Base-by-base conservation (phyloP, 30 jellyfish, hydroid and myxozoan genomes). In the Aurelia aurita region DNA sequence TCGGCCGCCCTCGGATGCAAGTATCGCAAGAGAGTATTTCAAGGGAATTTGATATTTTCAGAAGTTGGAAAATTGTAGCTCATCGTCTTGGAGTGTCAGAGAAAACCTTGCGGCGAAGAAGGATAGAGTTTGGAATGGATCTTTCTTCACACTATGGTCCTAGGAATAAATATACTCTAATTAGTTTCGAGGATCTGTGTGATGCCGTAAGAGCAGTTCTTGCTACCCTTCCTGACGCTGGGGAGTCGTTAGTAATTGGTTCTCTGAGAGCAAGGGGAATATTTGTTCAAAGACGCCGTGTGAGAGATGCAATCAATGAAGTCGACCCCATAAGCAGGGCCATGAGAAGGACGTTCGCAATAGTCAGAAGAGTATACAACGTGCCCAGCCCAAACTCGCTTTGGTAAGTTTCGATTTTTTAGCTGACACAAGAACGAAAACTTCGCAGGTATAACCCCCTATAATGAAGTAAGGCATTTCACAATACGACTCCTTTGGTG, bases 321-420 rank as follows among this genome's bases (percentile, higher is more conserved):
- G 85, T 77, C 5, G 89, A 77, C 53, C 89, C 89, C 10, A 34
- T 77, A 21, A 61, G 86, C 64, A 32, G 89, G 31, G 65, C 86
- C 9, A 49, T 59, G 84, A 43, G 89, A 57, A 59, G 84, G 22
- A 77, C 89, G 22, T 25, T 77, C 29, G 43, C 85, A 27, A 44
- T 77, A 5, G 84, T 77, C n/a, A 34, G 89, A 57, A 15, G 89
- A 16, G 66, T 20, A 22, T 77, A 77, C 22, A 58, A 32, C 64
- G 89, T 77, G 34, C 39, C 39, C 23, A 31, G 66, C 47, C 89
- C 84, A 29, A 77, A 61, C 43, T 58, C 89, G 21, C 39, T 77
- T 8, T 35, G 47, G 47, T 35, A 35, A 35, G 47, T 35, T 35
- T 35, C 35, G 1, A 63, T 63, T 20, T 19, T 20, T 21, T 63